Conservation (phyloP, 1,140 invertebrate species). For the Drosophila kepulauana region DNA sequence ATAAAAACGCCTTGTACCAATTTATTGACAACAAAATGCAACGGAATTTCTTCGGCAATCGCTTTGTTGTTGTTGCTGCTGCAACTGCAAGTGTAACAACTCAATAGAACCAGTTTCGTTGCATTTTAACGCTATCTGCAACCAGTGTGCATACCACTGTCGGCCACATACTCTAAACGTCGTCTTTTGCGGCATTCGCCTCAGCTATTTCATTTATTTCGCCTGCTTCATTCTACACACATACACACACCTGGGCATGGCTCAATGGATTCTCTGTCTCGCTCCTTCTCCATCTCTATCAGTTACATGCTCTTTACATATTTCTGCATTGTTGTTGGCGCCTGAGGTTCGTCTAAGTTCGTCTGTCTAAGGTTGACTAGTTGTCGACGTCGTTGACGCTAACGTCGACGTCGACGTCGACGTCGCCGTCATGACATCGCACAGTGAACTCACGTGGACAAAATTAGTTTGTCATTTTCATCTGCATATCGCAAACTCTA, state of each 20-base stretch:
- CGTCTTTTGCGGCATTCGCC: slow-evolving; percentile 59
- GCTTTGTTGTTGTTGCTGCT: neutral
- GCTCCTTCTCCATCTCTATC: neutral
- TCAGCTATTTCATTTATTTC: slow-evolving; percentile 72
- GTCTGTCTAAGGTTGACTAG: slow-evolving; percentile 56
- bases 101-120: slow-evolving; percentile 26
- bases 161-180: slow-evolving; percentile 60
- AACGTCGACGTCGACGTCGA: neutral
- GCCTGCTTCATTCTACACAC: slow-evolving; percentile 46
- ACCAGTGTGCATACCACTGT: slow-evolving; percentile 70
- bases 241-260: slow-evolving; percentile 27
- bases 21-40: neutral
- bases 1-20: neutral
- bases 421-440: neutral
- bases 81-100: slow-evolving; percentile 2
- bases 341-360: slow-evolving; percentile 30
- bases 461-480: neutral
- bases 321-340: slow-evolving; percentile 38
- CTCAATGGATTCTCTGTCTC: slow-evolving; percentile 31
- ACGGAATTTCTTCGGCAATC: slow-evolving; percentile 1
- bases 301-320: slow-evolving; percentile 17
- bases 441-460: slow-evolving; percentile 3
- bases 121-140: neutral
- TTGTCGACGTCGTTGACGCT: slow-evolving; percentile 12
- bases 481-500: neutral